Evolutionary conservation across 1,140 invertebrate genomes (phyloP), one percentile per base, ranked within the genome.

Genomic region (Zaprionus tsacasi): DNA sequence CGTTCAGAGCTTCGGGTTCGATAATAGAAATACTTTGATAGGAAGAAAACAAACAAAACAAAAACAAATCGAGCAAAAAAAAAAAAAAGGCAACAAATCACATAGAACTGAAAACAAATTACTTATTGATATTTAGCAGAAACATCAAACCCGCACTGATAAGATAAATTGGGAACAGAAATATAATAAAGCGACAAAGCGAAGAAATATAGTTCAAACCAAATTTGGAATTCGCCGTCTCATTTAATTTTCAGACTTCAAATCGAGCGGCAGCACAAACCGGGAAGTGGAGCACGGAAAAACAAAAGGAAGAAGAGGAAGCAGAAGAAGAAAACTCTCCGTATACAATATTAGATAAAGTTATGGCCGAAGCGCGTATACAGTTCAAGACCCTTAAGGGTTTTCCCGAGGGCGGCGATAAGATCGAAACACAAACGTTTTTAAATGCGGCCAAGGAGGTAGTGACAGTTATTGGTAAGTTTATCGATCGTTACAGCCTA

Each of bases 361-460:
- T n/a, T 54, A 71, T 70, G 78, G 50, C 60, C 12, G 65, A 66
- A 25, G 77, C 91, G 17, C 79, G 87, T 7, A 90, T 92, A 75
- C 78, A 91, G 63, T 92, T 92, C 59, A 88, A 91, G 58, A 50
- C 64, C 27, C 57, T 92, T 40, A 91, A 92, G 80, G 92, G 91
- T 61, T 94, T 94, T 85, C 94, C 94, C 63, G 64, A 89, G 6
- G 73, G 90, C n/a, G 82, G 94, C 79, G 94, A 94, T 45, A 95
- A 94, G 93, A 94, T 96, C 78, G 93, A 94, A 79, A 94, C 95
- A 5, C 81, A 91, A 67, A 82, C 93, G 73, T 96, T 96, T 93
- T 91, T 96, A 30, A 92, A 93, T 68, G 95, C 95, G 58, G 93
- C 95, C 30, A 93, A 91, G 66, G 94, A 94, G 79, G 93, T 95